Percentiles rank a stretch among this genome's conserved stretches.
Conservation (phyloP, 2,113 vertebrate species). For the Solea senegalensis region DNA sequence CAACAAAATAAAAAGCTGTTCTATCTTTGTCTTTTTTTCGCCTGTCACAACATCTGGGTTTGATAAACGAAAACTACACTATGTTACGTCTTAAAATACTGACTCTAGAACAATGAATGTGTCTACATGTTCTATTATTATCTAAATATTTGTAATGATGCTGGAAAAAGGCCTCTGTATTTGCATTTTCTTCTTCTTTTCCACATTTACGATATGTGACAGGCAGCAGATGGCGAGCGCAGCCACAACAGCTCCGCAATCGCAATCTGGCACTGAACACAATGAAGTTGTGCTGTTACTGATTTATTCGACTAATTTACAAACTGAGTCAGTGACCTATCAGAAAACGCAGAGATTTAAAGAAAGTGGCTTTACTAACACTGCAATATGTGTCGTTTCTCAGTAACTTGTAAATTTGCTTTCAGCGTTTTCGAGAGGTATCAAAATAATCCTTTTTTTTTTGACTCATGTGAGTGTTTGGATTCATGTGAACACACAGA, state of each 20-base stretch:
- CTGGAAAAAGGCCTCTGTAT: conserved; percentile 45
- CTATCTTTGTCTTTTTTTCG: conserved; percentile 21
- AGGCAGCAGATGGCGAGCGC: conserved; percentile 21
- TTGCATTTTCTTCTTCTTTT: conserved; percentile 34
- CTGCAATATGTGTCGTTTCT: conserved; percentile 15
- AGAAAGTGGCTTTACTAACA: conserved; percentile 20
- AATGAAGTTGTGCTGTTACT: conserved; percentile 28
- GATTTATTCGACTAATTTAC: conserved; percentile 36
- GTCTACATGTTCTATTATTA: conserved; percentile 33
- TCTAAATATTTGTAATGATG: conserved; percentile 33
- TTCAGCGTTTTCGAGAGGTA: conserved; percentile 9
- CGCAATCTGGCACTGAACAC: conserved; percentile 61
- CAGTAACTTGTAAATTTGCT: too few relatives aligned
- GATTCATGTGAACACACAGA: conserved; percentile 10
- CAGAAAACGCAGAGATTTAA: conserved; percentile 23
- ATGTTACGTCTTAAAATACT: conserved; percentile 37
- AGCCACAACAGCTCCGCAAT: conserved; percentile 33
- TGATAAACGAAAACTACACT: conserved; percentile 30
- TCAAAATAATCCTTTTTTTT: conserved; percentile 29
- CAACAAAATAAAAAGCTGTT: conserved; percentile 38
- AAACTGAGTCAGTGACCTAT: conserved; percentile 23
- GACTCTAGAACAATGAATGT: conserved; percentile 34
- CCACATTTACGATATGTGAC: conserved; percentile 13
- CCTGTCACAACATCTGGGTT: conserved; percentile 50
- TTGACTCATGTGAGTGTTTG: too few relatives aligned